Evolutionary conservation across 2,797 vertebrate genomes (phyloP).

Genomic region (Cephalopachus bancanus): DNA sequence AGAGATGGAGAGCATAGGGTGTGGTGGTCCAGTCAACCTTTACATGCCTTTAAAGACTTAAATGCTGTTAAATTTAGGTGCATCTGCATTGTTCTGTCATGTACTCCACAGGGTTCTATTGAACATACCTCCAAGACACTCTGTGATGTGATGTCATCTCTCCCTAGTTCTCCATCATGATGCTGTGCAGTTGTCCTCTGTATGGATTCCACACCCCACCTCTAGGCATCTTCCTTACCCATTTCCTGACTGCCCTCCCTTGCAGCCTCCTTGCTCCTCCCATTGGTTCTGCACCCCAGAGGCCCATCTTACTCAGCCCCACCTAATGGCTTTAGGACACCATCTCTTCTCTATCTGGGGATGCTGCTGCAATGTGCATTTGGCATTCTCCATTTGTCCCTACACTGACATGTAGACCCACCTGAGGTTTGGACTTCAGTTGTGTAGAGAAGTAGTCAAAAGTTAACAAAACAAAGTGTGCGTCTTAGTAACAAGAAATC

Average conservation of each 20-base stretch:
- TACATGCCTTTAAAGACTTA: background rate
- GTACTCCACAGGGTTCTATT: background rate
- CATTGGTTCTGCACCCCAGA: no score
- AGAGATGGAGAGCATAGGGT: background rate
- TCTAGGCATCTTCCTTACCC: background rate
- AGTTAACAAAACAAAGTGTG: background rate
- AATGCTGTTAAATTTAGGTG: background rate
- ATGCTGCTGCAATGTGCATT: background rate
- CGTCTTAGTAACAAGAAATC: background rate
- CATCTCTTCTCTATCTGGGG: background rate
- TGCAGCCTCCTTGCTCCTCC: background rate
- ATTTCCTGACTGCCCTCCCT: background rate
- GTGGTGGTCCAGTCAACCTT: background rate
- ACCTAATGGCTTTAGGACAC: background rate
- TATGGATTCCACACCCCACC: no score
- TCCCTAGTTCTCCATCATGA: background rate
- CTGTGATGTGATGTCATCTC: background rate
- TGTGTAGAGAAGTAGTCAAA: background rate
- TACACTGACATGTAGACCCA: accelerated
- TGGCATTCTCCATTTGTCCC: no score
- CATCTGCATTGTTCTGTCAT: accelerated
- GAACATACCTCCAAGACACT: background rate
- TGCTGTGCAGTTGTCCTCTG: no score
- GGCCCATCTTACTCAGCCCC: background rate
- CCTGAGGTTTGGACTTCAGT: background rate